Evolutionary conservation across 2,888 invertebrate species (phyloP), one percentile per base, ranked within the genome.

Genomic region (Synanthedon tipuliformis): DNA sequence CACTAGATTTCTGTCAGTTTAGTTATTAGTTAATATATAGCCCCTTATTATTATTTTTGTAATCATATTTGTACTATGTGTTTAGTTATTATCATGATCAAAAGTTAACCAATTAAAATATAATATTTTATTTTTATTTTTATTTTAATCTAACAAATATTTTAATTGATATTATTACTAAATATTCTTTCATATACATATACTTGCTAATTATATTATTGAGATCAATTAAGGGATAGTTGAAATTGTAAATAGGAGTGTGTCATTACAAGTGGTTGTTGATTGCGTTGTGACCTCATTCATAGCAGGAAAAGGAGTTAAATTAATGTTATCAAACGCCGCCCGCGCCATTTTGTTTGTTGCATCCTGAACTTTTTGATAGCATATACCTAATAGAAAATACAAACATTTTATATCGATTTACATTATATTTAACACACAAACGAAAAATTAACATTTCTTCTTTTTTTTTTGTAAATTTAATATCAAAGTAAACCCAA

Each of bases 231-330:
- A 34, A n/a, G 34, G 34, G 2, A 34, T 10, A 34, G 0, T 34
- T 34, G 8, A 34, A 34, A 34, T 34, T 34, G 34, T 34, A 34
- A 34, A 34, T 34, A 34, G 34, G 34, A 45, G 15, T 45, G 45
- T 15, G 45, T 45, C 45, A 45, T n/a, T 45, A 45, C 1, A 13
- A 45, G 45, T 45, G 16, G 49, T 63, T 73, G 49, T 63, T 73
- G 73, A 78, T 73, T 77, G 71, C 68, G 73, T 76, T 80, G 75
- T 86, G 86, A 86, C 86, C 86, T 85, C 85, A 86, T 84, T 84
- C 74, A 64, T 72, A 73, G 66, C 81, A 85, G 85, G 85, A 85
- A 85, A 85, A 69, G 78, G 80, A 78, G 78, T 80, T 79, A 77
- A 23, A 81, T 78, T 81, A 78, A 76, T 78, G 76, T 85, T 82